Evolutionary conservation across 2,888 invertebrate genomes (phyloP), one percentile per base, ranked within the genome.

Genomic region (Synergus gifuensis): DNA sequence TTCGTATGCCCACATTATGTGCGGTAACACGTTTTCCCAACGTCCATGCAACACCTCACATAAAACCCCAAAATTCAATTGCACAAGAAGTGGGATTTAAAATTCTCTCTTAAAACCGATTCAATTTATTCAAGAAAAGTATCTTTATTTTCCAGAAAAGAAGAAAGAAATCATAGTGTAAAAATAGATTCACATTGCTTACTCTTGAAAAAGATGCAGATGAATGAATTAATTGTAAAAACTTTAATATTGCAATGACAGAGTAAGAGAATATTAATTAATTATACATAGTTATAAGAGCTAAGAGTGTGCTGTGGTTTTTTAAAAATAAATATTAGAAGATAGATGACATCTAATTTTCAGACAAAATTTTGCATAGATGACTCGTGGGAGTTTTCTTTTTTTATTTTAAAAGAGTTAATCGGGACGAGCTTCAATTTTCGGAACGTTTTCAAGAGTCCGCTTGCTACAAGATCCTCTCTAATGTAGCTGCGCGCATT

Each of bases 401-500:
- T 69, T 36, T 28, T 28, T 16, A 12, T 9, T 28, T 36, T 36
- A n/a, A n/a, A 60, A 36, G n/a, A 36, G 14, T 22, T 8, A 4
- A 36, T 54, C n/a, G 4, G 4, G 0, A 73, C 36, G 16, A n/a
- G 4, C 14, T 54, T n/a, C 1, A 54, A 54, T 54, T 73, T 73
- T 54, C 36, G 69, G 22, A 69, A 28, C 46, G 73, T 28, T 69
- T 49, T 69, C 46, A 40, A 73, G 16, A 16, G 36, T 36, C 54
- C 54, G 73, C 73, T 73, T 36, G 73, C 73, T 54, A 78, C 81
- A 84, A 83, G 83, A 82, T 88, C 89, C 88, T 86, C 81, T 86
- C 89, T 86, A 86, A 85, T 87, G 87, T 89, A 87, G 88, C 83
- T 86, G 84, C 90, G 90, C 90, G 90, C 89, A 89, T 87, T 88